phyloP scores from a whole-genome alignment of 1,140 invertebrate genomes.

The Anoplophora glabripennis region DNA sequence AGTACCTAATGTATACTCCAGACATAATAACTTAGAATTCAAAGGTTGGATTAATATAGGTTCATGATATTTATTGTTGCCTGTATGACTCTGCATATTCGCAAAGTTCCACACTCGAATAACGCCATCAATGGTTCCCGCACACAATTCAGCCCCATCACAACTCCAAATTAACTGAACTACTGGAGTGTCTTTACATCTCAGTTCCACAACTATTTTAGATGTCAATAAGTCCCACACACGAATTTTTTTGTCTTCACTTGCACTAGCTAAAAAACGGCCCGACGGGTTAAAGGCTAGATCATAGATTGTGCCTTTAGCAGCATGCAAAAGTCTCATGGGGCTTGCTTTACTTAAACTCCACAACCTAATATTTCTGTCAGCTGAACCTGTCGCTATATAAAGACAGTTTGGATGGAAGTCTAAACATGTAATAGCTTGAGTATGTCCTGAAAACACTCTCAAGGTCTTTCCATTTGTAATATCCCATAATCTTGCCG shows the following conservation, averaged over 20 bases:
- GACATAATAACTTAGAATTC: constrained; percentile 29
- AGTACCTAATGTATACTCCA: constrained; percentile 39
- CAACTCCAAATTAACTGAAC: constrained; percentile 61
- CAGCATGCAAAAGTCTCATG: constrained; percentile 60
- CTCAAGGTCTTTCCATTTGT: constrained; percentile 75
- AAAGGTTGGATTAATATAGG: constrained; percentile 19
- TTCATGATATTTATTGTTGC: constrained; percentile 22
- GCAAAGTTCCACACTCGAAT: constrained; percentile 59
- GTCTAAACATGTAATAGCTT: constrained; percentile 75
- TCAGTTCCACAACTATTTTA: constrained; percentile 58
- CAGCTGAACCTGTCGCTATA: constrained; percentile 66
- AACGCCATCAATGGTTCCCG: constrained; percentile 58
- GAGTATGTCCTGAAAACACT: constrained; percentile 78
- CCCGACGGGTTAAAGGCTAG: constrained; percentile 71
- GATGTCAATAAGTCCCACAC: constrained; percentile 70
- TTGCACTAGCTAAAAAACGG: constrained; percentile 65
- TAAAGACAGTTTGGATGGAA: constrained; percentile 72
- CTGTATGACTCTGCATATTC: constrained; percentile 19
- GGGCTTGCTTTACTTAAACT: constrained; percentile 60
- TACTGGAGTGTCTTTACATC: constrained; percentile 60
- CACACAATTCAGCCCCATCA: constrained; percentile 60
- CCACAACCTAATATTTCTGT: constrained; percentile 67
- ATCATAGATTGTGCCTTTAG: constrained; percentile 59
- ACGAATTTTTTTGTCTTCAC: constrained; percentile 63
- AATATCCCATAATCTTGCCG: constrained; percentile 81